phyloP scores from a whole-genome alignment of 2,113 vertebrate genomes.

The Etia nguti region DNA sequence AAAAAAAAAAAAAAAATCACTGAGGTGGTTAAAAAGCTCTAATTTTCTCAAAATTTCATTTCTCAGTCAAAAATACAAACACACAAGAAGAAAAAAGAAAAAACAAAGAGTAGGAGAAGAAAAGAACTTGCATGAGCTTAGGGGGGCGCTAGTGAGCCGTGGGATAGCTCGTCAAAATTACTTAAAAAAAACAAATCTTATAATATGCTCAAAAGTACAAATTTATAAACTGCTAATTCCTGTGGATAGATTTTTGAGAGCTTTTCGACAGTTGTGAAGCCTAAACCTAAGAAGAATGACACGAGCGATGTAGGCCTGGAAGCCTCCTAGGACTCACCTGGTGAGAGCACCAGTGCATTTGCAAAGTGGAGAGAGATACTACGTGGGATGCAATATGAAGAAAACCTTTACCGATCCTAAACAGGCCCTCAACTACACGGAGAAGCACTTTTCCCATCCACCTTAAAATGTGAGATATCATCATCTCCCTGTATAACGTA shows the following conservation, averaged over 20 bases:
- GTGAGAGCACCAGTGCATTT: not conserved
- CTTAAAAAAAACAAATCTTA: not conserved
- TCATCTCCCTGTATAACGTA: too few species aligned
- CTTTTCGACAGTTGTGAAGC: not conserved
- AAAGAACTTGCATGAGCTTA: not conserved
- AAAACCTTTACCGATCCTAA: not conserved
- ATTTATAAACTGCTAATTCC: not conserved
- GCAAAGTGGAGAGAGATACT: not conserved
- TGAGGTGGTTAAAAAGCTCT: fast-evolving
- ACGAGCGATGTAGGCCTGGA: not conserved
- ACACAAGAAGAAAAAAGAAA: not conserved
- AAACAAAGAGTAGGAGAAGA: not conserved
- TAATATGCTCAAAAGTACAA: not conserved
- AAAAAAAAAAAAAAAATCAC: not conserved
- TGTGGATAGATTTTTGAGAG: not conserved
- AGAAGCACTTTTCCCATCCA: too few species aligned
- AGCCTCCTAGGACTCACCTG: not conserved
- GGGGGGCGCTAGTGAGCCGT: not conserved
- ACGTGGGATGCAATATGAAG: not conserved
- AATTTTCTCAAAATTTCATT: not conserved
- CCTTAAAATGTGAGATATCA: not conserved
- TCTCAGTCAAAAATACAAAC: not conserved
- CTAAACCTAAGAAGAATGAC: not conserved
- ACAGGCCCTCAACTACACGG: not conserved
- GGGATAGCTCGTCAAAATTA: not conserved